These are phyloP conservation scores for Hystrix cristata DNA, from an alignment of 2,113 vertebrate species.

Conservation along the genomic window DNA sequence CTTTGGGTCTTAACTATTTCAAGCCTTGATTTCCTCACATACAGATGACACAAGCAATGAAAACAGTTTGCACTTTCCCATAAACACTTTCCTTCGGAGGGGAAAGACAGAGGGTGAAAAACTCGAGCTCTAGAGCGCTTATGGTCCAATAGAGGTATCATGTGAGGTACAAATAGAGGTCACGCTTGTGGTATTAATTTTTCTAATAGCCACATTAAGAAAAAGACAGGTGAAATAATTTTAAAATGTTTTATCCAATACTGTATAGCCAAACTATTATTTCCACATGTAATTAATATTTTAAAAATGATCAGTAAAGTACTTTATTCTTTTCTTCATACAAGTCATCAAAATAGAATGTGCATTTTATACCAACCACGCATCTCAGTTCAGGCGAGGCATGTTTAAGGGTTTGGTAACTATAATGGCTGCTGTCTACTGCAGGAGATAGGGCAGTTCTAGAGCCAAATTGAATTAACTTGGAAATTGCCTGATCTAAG, in stretches of 20 bases:
- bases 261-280: not conserved
- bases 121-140: not conserved
- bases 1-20: constrained; percentile 51
- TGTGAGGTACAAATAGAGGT: not conserved
- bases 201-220: not conserved
- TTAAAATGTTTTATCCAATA: not conserved
- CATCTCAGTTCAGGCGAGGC: not conserved
- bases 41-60: not conserved
- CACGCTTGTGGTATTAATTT: not conserved
- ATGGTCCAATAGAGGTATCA: not conserved
- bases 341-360: constrained; percentile 10
- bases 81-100: not conserved
- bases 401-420: not conserved
- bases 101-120: not conserved
- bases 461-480: not conserved
- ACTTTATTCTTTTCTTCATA: constrained; percentile 21
- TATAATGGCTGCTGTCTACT: not conserved
- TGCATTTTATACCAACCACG: not conserved
- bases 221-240: not conserved
- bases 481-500: not conserved
- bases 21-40: constrained; percentile 10
- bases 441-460: not conserved
- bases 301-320: not conserved
- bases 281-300: not conserved
- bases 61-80: not conserved